Evolutionary conservation across 2,113 vertebrate species (phyloP), one percentile per base, ranked within the genome.

Genomic region (Sebastes fasciatus): DNA sequence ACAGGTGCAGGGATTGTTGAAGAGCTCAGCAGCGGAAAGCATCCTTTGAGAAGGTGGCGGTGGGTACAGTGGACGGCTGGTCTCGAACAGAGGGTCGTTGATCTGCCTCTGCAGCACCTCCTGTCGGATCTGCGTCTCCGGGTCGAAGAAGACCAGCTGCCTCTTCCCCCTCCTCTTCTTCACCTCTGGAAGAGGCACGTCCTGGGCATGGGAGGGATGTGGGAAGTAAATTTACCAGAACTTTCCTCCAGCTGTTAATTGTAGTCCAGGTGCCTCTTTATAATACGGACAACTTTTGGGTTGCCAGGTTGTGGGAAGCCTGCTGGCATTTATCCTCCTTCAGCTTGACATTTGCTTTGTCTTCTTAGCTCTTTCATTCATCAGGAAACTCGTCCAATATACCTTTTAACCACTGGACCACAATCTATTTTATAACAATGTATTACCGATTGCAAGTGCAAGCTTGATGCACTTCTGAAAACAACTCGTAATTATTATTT

Each of bases 101-200:
- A 95, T 86, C 87, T 83, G 89, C 63, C 67, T 17, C 84, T 88
- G 85, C 83, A 88, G 81, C 68, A 4, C 84, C 11, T 92, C 86
- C 58, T 87, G 19, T 1, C 90, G 17, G 55, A 96, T 62, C 91
- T 96, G 95, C 0, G 92, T 95, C 23, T 91, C 78, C 1, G 86
- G 61, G 79, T 96, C 95, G 0, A 94, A 86, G 84, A 96, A 95
- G 67, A 91, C 43, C 69, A 95, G 91, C 89, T 95, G 94, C 79
- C 93, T 92, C 75, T 52, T 83, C 83, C 71, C 79, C 77, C 14
- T 73, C 45, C 4, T 67, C 12, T 4, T 13, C 52, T 1, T 80
- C 82, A 62, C 55, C 82, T 74, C 74, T 13, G 77, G 69, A 23
- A n/a, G 6, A 69, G 86, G 65, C 13, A 40, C 46, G 8, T 55